Base-by-base conservation (phyloP, 2,888 invertebrate genomes). In the Drosophila aldrichi region DNA sequence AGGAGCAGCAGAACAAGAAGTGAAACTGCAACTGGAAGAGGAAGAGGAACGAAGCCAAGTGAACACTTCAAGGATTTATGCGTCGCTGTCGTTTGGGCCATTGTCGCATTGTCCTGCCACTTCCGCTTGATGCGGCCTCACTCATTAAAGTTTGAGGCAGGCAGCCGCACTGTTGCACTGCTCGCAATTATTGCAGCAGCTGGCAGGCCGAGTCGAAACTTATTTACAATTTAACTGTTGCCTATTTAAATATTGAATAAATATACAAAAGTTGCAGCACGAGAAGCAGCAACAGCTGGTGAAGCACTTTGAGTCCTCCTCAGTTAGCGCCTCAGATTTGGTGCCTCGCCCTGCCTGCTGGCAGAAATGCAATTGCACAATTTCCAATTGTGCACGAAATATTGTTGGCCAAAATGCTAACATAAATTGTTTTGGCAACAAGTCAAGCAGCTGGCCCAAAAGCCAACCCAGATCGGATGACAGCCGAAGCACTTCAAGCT, bases 361-460 rank as follows among this genome's bases (percentile, higher is more conserved):
- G 54, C 43, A 54, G n/a, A 76, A 85, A 78, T 80, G 84, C 86
- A 83, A 86, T 86, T 86, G 88, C 89, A 81, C 81, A 83, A 86
- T 88, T 86, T 70, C 60, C 80, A 88, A 86, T 86, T 83, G 76
- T 78, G 80, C 83, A 72, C 77, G 81, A 85, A 85, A 86, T 86
- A 44, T 44, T 44, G 74, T 71, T 68, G 61, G 59, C 71, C 82
- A 74, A 81, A 84, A 77, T 77, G 63, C 69, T 60, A 58, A 49
- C 84, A 82, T 73, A 86, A 86, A 86, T 88, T 81, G 81, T 86
- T 86, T 83, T 86, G 87, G 80, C 84, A 87, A 82, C 80, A 82
- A 83, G 71, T 79, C 87, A 78, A 70, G 66, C 59, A 74, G 44
- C 34, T 54, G n/a, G 54, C 40, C 40, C 12, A 12, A 12, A 14